Conservation (phyloP, 2,888 invertebrate species). For the Mythimna ferrago region DNA sequence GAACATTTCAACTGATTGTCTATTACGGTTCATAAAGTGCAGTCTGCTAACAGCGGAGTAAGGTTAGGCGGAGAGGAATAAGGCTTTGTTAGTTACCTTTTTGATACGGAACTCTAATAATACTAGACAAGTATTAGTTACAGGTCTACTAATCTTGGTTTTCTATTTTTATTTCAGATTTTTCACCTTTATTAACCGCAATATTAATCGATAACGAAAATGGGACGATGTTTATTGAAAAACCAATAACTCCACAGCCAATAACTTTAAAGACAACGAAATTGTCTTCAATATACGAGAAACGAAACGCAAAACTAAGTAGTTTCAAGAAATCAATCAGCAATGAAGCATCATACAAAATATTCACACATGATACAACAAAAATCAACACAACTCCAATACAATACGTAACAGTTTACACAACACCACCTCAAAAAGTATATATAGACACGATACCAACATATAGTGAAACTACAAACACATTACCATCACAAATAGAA, state of each 20-base stretch:
- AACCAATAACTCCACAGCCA: neutral
- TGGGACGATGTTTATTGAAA: neutral
- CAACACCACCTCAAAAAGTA: neutral
- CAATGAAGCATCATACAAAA: neutral
- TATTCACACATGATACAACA: neutral
- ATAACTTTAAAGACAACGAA: neutral
- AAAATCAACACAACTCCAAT: neutral
- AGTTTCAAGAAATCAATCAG: neutral
- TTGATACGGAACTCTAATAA: too few species aligned
- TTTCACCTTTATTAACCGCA: neutral
- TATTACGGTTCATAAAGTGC: too few species aligned
- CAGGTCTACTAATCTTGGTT: neutral
- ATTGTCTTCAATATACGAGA: neutral
- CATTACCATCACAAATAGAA: neutral
- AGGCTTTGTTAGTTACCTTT: too few species aligned
- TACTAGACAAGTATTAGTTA: too few species aligned
- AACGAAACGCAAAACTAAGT: neutral
- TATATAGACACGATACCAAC: neutral
- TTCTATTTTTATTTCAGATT: conserved; percentile 10
- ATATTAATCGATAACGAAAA: neutral
- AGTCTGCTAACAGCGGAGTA: too few species aligned
- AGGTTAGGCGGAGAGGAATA: too few species aligned
- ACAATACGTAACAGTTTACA: neutral
- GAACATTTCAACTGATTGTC: too few species aligned
- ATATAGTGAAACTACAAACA: neutral